Conservation (phyloP, 1,140 invertebrate genomes). For the Zaprionus nigranus region DNA sequence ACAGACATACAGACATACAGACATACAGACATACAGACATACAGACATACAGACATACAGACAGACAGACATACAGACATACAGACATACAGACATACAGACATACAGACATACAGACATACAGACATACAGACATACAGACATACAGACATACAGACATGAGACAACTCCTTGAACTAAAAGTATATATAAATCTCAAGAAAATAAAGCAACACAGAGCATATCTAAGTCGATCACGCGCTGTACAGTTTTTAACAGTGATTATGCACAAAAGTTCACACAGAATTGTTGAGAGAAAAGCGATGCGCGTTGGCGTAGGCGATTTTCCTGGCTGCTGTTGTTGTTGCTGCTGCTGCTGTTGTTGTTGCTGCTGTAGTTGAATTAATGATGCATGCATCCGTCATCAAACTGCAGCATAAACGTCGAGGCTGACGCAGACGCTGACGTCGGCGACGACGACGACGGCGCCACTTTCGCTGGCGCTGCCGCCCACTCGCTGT, state of each 20-base stretch:
- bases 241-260: conserved; percentile 14
- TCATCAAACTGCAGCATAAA: conserved; percentile 67
- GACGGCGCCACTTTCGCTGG: conserved; percentile 66
- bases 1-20: too few species aligned
- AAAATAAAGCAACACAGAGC: neutral
- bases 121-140: too few species aligned
- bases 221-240: neutral
- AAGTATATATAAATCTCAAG: neutral
- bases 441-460: conserved; percentile 12
- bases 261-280: too few species aligned
- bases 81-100: too few species aligned
- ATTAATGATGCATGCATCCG: conserved; percentile 83
- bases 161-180: too few species aligned
- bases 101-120: too few species aligned
- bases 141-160: too few species aligned
- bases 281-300: conserved; percentile 31
- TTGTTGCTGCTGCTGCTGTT: conserved; percentile 55
- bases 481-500: conserved; percentile 52
- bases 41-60: too few species aligned
- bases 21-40: too few species aligned
- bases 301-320: conserved; percentile 38
- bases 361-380: conserved; percentile 63
- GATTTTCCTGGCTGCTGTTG: conserved; percentile 33
- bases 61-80: too few species aligned
- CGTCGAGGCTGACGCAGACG: conserved; percentile 39